Evolutionary conservation across 2,113 vertebrate genomes (phyloP).

Genomic region (Physeter macrocephalus): DNA sequence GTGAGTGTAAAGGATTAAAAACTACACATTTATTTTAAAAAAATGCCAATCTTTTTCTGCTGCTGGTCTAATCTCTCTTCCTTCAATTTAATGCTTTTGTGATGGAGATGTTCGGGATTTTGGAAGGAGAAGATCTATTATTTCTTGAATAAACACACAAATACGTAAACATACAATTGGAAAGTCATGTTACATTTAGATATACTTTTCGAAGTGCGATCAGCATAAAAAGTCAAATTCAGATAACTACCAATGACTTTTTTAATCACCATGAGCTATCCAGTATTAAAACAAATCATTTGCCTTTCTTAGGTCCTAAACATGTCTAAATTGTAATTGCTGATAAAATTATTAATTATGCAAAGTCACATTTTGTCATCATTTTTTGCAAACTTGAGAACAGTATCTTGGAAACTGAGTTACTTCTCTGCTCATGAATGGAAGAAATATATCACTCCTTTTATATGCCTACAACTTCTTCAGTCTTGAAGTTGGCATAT

Average conservation of each 20-base stretch:
- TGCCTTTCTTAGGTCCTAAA: neutral
- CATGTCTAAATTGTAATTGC: neutral
- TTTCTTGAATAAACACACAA: neutral
- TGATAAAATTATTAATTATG: neutral
- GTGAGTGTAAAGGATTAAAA: slow-evolving; percentile 71
- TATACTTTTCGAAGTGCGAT: slow-evolving; percentile 2
- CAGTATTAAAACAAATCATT: neutral
- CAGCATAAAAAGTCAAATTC: neutral
- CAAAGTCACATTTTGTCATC: neutral
- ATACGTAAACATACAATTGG: neutral
- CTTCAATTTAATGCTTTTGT: neutral
- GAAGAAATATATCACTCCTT: neutral
- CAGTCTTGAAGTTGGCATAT: neutral
- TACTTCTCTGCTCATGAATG: neutral
- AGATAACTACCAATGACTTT: neutral
- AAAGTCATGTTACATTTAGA: neutral
- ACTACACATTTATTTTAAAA: slow-evolving; percentile 36
- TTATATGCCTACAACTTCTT: neutral
- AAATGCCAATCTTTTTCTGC: neutral
- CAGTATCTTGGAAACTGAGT: neutral
- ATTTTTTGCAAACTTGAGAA: neutral
- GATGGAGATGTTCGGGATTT: neutral
- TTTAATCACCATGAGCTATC: neutral
- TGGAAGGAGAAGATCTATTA: neutral
- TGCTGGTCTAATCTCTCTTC: neutral